Evolutionary conservation across 2,113 vertebrate species (phyloP).

Genomic region (Pao palembangensis): DNA sequence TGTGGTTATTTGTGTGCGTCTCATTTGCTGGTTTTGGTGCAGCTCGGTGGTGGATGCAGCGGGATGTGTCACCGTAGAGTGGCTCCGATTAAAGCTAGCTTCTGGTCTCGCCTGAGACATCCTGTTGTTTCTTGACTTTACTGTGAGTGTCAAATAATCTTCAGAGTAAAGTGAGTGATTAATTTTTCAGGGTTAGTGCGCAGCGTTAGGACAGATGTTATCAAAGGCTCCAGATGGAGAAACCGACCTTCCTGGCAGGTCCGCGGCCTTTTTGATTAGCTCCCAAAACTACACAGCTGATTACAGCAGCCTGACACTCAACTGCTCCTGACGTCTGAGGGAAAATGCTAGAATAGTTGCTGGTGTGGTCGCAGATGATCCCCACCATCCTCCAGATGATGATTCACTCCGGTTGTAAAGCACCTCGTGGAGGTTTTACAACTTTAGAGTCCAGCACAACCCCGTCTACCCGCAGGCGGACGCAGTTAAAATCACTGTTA

Average conservation of each 20-base stretch:
- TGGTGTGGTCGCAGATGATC: conserved; percentile 45
- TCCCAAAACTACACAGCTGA: conserved; percentile 18
- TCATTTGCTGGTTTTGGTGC: conserved; percentile 12
- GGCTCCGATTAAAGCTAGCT: too few relatives aligned
- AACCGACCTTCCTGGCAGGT: conserved; percentile 28
- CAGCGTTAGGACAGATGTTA: conserved; percentile 15
- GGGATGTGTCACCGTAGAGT: conserved; percentile 46
- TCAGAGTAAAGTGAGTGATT: conserved; percentile 4
- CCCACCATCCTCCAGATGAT: conserved; percentile 58
- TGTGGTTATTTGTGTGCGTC: conserved; percentile 25
- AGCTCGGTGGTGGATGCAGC: conserved; percentile 6
- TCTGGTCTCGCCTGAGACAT: background rate
- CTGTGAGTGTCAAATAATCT: background rate
- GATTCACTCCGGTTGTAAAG: conserved; percentile 50
- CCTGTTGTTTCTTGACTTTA: background rate
- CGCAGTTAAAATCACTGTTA: conserved; percentile 33
- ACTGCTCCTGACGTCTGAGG: conserved; percentile 35
- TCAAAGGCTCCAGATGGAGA: conserved; percentile 46
- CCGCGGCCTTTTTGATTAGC: conserved; percentile 34
- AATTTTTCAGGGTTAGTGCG: conserved; percentile 16
- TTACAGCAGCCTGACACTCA: conserved; percentile 27
- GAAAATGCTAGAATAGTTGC: conserved; percentile 23
- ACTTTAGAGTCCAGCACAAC: conserved; percentile 57
- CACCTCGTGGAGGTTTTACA: conserved; percentile 56
- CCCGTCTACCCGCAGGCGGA: conserved; percentile 48